A percentile compares a stretch with the other conserved stretches of the same genome.
Evolutionary conservation across 2,888 invertebrate genomes (phyloP).

Genomic region (Trachelus tabidus): DNA sequence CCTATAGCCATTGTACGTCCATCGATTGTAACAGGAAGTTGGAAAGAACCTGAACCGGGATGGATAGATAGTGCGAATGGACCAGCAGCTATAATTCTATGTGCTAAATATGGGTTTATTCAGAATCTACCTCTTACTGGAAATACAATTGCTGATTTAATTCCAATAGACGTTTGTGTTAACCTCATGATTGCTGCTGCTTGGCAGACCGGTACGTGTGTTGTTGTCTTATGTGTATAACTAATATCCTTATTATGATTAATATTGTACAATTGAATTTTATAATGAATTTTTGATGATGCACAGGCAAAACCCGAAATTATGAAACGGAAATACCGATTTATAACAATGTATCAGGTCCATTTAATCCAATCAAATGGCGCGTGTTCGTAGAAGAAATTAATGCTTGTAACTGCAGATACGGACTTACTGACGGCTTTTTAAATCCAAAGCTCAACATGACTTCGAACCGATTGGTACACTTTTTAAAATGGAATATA

Average conservation of each 20-base stretch:
- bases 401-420: not conserved
- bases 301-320: too few species aligned
- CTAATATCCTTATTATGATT: not conserved
- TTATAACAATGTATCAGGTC: constrained; percentile 90
- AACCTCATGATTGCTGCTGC: constrained; percentile 86
- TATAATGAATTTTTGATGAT: too few species aligned
- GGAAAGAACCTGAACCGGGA: constrained; percentile 71
- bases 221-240: not conserved
- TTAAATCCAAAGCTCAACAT: not conserved
- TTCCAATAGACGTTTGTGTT: constrained; percentile 90
- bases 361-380: constrained; percentile 77
- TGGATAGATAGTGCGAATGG: constrained; percentile 83
- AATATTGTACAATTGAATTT: too few species aligned
- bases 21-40: constrained; percentile 74
- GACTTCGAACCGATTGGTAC: not conserved
- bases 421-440: too few species aligned
- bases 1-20: constrained; percentile 77
- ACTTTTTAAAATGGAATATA: constrained; percentile 23
- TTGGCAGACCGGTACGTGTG: constrained; percentile 71
- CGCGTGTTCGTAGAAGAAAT: not conserved
- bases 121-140: constrained; percentile 61
- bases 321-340: constrained; percentile 68
- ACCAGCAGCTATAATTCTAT: constrained; percentile 73
- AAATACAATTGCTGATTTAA: constrained; percentile 76
- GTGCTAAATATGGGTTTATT: constrained; percentile 72